Conservation (phyloP, 2,797 vertebrate genomes). For the Gadopsis bispinosus region DNA sequence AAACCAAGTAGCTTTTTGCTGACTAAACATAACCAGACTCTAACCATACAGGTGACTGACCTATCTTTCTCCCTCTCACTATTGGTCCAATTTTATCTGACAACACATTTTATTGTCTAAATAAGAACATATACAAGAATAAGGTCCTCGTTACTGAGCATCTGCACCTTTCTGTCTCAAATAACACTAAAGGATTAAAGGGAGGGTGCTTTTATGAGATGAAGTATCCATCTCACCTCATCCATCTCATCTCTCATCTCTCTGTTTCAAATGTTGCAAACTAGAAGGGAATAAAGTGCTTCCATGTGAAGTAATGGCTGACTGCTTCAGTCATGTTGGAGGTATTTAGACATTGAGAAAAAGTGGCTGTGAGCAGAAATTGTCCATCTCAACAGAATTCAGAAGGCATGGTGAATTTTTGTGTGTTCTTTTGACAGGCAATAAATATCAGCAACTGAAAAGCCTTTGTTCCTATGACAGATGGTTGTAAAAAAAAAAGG, state of each 20-base stretch:
- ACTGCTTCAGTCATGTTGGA: neutral
- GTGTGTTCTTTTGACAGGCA: neutral
- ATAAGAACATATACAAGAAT: neutral
- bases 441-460: constrained; percentile 21
- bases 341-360: constrained; percentile 10
- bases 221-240: too few relatives aligned
- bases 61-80: neutral
- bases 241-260: too few relatives aligned
- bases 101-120: neutral
- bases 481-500: constrained; percentile 6
- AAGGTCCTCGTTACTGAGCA: neutral
- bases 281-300: constrained; percentile 32
- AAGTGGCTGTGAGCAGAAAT: constrained; percentile 8
- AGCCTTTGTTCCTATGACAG: constrained; percentile 19
- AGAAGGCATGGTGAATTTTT: neutral
- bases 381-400: neutral
- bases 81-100: neutral
- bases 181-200: constrained; percentile 12
- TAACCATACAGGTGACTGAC: neutral
- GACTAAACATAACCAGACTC: neutral
- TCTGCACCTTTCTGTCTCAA: constrained; percentile 18
- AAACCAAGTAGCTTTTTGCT: neutral
- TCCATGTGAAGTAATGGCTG: constrained; percentile 22
- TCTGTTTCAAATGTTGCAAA: constrained; percentile 1
- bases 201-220: constrained; percentile 12